phyloP scores from a whole-genome alignment of 2,888 invertebrate species.

The Folsomia manolachei region DNA sequence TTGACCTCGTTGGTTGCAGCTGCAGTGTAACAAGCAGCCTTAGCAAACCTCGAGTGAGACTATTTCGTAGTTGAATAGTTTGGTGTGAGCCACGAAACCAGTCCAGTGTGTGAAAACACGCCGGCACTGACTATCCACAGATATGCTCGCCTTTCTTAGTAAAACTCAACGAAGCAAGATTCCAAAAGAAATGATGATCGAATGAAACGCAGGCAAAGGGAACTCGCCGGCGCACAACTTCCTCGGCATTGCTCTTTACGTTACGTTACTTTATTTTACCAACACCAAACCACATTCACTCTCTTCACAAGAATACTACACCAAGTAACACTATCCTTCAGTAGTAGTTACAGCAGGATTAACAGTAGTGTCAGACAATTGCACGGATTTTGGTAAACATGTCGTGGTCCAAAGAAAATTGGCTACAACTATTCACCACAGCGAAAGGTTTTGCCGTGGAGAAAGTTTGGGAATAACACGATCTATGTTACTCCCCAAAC shows the following conservation, averaged over 20 bases:
- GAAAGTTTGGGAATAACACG: too few relatives aligned
- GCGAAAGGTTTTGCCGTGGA: too few relatives aligned
- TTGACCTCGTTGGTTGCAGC: neutral
- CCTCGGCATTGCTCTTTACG: constrained; percentile 15
- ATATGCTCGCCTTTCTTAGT: too few relatives aligned
- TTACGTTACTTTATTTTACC: neutral
- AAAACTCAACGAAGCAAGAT: neutral
- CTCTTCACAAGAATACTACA: neutral
- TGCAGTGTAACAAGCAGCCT: too few relatives aligned
- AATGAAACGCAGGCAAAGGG: neutral
- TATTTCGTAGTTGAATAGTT: neutral
- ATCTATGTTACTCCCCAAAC: neutral
- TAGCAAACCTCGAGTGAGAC: too few relatives aligned
- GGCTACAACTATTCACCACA: too few relatives aligned
- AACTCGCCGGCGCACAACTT: constrained; percentile 8
- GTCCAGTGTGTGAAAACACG: neutral
- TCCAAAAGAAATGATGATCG: neutral
- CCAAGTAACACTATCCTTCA: too few relatives aligned
- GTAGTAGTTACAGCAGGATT: too few relatives aligned
- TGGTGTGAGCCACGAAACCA: neutral
- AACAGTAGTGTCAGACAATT: too few relatives aligned
- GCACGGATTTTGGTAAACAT: too few relatives aligned
- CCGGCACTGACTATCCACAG: too few relatives aligned
- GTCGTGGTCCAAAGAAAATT: too few relatives aligned
- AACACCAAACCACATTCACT: neutral